Evolutionary conservation across 2,888 invertebrate genomes (phyloP).

Genomic region (Rotaria sp.): DNA sequence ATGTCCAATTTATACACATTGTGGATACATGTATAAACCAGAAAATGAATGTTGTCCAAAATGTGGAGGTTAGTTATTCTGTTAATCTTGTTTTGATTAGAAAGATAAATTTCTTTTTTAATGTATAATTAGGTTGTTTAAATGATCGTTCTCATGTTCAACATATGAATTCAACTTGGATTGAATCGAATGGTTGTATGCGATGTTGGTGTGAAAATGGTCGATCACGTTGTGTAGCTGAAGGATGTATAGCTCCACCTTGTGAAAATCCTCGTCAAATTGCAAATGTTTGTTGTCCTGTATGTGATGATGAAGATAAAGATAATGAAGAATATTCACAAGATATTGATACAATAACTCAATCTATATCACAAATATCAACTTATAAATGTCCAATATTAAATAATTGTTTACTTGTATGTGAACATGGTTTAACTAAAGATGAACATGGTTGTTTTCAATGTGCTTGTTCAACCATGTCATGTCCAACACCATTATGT

Average conservation of each 20-base stretch:
- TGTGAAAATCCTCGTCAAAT: constrained; percentile 30
- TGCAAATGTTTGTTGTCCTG: constrained; percentile 18
- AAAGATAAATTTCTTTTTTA: neutral
- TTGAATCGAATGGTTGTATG: constrained; percentile 26
- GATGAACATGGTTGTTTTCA: constrained; percentile 14
- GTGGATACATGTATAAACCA: constrained; percentile 28
- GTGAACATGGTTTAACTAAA: constrained; percentile 16
- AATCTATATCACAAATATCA: neutral
- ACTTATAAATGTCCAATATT: neutral
- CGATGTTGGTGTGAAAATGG: constrained; percentile 22
- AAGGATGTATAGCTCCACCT: constrained; percentile 20
- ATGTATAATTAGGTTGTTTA: neutral
- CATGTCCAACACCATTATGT: constrained; percentile 3
- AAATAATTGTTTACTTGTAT: neutral
- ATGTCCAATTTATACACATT: constrained; percentile 25
- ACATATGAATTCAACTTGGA: constrained; percentile 20
- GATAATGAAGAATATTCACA: neutral
- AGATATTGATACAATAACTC: neutral
- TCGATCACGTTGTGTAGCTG: constrained; percentile 11
- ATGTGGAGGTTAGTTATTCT: neutral
- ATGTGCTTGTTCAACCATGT: constrained; percentile 20
- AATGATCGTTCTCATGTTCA: neutral
- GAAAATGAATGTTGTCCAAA: constrained; percentile 26
- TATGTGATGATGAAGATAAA: neutral
- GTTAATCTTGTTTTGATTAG: neutral